These are phyloP conservation scores for Alentia gelatinosa DNA, from an alignment of 2,888 invertebrate species.

Conservation along the genomic window DNA sequence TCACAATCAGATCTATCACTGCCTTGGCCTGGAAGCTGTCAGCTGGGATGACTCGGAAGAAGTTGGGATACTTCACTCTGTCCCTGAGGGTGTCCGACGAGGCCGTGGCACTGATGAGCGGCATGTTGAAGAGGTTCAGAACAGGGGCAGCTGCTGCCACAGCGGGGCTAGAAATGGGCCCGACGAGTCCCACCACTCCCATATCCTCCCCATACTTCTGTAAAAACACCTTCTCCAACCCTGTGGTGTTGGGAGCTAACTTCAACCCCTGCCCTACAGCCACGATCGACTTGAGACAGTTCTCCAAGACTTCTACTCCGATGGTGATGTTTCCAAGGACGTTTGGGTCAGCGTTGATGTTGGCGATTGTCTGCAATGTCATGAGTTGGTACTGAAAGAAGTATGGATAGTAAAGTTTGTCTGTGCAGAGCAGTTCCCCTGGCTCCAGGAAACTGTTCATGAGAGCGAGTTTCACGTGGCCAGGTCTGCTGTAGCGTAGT, in stretches of 20 bases:
- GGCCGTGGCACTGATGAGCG: not conserved
- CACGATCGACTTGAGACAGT: not conserved
- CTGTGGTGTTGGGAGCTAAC: not conserved
- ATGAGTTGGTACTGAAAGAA: not conserved
- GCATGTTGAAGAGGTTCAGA: conserved; percentile 19
- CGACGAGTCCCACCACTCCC: not conserved
- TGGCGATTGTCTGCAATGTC: not conserved
- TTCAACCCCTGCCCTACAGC: conserved; percentile 13
- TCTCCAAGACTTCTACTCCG: not conserved
- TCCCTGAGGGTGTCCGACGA: not conserved
- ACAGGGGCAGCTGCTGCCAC: not conserved
- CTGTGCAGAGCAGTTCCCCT: not conserved
- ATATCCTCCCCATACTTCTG: not conserved
- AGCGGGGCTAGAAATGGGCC: not conserved
- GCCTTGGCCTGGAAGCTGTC: conserved; percentile 24
- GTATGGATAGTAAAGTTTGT: not conserved
- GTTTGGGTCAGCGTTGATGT: not conserved
- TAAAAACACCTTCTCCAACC: not conserved
- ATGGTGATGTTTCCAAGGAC: not conserved
- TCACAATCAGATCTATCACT: not conserved
- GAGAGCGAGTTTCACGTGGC: conserved; percentile 6
- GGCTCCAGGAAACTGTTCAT: not conserved
- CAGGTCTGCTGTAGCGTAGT: not conserved
- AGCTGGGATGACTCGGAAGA: conserved; percentile 17
- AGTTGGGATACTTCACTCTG: conserved; percentile 21